Percentiles rank a stretch among this genome's conserved stretches.
These are phyloP conservation scores for Ginglymostoma cirratum DNA, from an alignment of 2,113 vertebrate species.

Conservation along the genomic window DNA sequence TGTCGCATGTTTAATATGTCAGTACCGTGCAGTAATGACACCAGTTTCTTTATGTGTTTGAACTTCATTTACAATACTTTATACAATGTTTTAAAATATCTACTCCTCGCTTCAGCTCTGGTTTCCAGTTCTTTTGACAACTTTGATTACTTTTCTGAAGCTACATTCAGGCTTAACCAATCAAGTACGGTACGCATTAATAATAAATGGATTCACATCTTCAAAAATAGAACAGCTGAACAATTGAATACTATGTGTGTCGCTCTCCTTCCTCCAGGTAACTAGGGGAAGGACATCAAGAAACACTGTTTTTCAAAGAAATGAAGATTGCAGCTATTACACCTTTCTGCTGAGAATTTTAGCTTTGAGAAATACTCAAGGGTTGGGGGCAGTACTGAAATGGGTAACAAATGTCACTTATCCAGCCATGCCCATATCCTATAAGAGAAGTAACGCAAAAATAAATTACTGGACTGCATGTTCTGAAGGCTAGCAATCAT, in stretches of 20 bases:
- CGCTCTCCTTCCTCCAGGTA: not conserved
- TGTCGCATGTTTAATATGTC: not conserved
- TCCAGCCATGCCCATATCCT: no score
- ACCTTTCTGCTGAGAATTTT: not conserved
- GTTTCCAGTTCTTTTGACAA: not conserved
- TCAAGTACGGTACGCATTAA: not conserved
- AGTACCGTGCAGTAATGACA: not conserved
- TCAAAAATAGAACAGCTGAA: not conserved
- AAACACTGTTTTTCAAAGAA: not conserved
- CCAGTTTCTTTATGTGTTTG: not conserved
- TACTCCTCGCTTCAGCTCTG: not conserved
- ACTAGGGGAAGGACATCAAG: not conserved
- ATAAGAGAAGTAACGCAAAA: no score
- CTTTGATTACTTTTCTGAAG: not conserved
- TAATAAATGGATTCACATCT: not conserved
- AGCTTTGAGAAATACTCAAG: not conserved
- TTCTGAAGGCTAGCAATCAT: no score
- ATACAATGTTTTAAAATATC: not conserved
- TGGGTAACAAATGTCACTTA: no score
- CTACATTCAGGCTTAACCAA: not conserved
- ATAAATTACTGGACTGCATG: no score
- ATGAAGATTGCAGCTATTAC: not conserved
- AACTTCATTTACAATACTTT: not conserved
- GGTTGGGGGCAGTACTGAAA: not conserved
- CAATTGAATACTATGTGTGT: not conserved